Evolutionary conservation across 2,888 invertebrate species (phyloP).

Genomic region (Spicauda simplicius): DNA sequence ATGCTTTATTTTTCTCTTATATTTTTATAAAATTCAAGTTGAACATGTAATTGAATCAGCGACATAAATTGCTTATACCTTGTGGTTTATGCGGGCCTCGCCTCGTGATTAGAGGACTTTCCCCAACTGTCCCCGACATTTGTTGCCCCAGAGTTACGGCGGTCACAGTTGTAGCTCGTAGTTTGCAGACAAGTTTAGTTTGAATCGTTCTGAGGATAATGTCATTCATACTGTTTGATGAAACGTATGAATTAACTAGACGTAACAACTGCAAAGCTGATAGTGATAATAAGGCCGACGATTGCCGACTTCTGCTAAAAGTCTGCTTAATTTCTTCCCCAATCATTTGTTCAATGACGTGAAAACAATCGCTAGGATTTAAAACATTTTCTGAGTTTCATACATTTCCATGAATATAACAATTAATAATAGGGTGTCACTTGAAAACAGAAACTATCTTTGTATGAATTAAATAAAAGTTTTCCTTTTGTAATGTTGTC

Average conservation of each 20-base stretch:
- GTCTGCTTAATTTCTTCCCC: no score
- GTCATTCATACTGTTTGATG: slow-evolving; percentile 2
- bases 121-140: slow-evolving; percentile 53
- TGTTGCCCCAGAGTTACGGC: slow-evolving; percentile 43
- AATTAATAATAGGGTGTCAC: no score
- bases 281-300: no score
- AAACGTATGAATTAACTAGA: neutral
- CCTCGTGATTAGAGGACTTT: slow-evolving; percentile 55
- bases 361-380: no score
- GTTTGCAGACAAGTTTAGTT: slow-evolving; percentile 38
- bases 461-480: no score
- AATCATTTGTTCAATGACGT: no score
- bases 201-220: neutral
- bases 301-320: no score
- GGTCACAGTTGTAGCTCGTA: slow-evolving; percentile 37
- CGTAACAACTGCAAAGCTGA: neutral
- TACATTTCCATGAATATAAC: no score
- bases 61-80: neutral
- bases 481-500: no score
- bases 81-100: slow-evolving; percentile 34
- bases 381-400: no score
- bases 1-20: neutral
- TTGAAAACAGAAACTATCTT: no score
- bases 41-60: neutral
- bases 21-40: neutral